Base-by-base conservation (phyloP, 1,140 invertebrate species). In the Meloidogyne chitwoodi region DNA sequence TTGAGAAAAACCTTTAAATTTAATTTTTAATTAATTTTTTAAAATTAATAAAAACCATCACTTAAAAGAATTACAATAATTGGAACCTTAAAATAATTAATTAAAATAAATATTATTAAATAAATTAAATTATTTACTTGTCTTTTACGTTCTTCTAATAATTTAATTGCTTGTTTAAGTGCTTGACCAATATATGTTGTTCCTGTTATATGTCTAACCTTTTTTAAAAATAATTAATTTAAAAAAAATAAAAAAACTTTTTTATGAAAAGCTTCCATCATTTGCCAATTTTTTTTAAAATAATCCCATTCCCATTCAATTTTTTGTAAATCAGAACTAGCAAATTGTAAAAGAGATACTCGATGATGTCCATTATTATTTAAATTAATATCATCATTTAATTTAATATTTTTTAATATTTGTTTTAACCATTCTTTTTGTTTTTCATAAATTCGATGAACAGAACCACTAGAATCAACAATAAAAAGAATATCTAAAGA, bases 121-220 rank as follows among this genome's bases (percentile, higher is more conserved):
- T n/a, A 72, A 44, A 61, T 24, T 27, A 22, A 4, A 19, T 69
- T 19, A 16, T n/a, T 31, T 63, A 61, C 69, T 22, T 62, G 74
- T 26, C 61, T 67, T 14, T 83, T 77, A 16, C 83, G 76, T 8
- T 56, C 67, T 31, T 84, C 78, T 44, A 84, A 63, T 19, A 86
- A 38, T 31, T 72, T 63, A 16, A 67, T 64, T 27, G 84, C 82
- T 63, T 74, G 78, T 61, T 79, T 41, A 41, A 84, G 63, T n/a
- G 83, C 83, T 24, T 80, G 76, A 24, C 83, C 83, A 66, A 84
- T 84, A 63, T 81, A 85, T 1, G 83, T 84, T n/a, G 83, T 84
- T 24, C 83, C 83, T 68, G 80, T 82, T 62, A 82, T 62, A 44
- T 70, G 68, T 19, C 81, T 79, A 26, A 85, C 67, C 70, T 80